Conservation (phyloP, 2,797 vertebrate species). For the Perodicticus potto region DNA sequence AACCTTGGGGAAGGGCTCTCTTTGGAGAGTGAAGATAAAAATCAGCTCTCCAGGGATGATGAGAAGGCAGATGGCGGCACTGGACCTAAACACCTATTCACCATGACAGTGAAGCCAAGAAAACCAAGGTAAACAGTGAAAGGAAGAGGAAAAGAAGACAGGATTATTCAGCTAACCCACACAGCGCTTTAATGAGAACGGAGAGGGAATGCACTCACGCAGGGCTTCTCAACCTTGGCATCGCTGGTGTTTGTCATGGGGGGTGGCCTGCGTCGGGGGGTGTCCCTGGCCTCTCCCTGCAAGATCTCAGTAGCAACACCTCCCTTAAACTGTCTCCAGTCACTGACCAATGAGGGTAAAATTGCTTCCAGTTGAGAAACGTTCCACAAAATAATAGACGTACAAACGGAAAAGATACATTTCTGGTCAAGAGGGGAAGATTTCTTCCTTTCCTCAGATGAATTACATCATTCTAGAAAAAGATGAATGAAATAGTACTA, state of each 20-base stretch:
- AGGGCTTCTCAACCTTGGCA: rapidly evolving
- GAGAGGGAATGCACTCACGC: rapidly evolving
- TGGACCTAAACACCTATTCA: rapidly evolving
- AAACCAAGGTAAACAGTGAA: neutral
- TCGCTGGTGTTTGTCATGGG: too few relatives aligned
- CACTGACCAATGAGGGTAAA: neutral
- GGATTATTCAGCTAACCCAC: rapidly evolving
- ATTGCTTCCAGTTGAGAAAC: neutral
- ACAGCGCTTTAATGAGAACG: rapidly evolving
- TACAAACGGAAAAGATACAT: neutral
- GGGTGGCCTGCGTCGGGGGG: neutral
- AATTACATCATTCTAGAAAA: neutral
- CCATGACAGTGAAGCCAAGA: too few relatives aligned
- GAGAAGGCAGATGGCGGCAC: too few relatives aligned
- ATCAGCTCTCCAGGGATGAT: too few relatives aligned
- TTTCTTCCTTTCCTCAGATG: neutral
- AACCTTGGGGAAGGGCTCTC: too few relatives aligned
- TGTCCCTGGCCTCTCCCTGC: neutral
- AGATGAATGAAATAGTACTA: neutral
- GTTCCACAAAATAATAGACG: too few relatives aligned
- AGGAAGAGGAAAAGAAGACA: rapidly evolving
- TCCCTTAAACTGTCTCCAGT: neutral
- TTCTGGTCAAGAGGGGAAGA: neutral
- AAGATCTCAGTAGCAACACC: too few relatives aligned
- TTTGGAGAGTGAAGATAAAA: rapidly evolving